Evolutionary conservation across 1,140 invertebrate genomes (phyloP).

Genomic region (Plodia interpunctella): DNA sequence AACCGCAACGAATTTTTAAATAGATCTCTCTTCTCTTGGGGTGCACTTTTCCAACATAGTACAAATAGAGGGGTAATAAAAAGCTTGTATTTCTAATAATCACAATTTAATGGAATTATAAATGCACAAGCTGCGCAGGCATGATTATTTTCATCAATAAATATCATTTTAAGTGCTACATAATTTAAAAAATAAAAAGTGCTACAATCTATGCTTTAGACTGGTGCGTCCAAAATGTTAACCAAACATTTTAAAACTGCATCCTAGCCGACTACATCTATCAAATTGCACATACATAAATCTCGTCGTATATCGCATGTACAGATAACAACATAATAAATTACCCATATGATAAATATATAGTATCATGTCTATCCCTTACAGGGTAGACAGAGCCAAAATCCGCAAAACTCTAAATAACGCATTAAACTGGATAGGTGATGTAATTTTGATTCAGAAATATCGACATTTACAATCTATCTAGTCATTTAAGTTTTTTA

Average conservation of each 20-base stretch:
- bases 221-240: constrained; percentile 60
- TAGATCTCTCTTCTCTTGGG: too few relatives aligned
- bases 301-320: constrained; percentile 3
- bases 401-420: too few relatives aligned
- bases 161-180: constrained; percentile 66
- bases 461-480: too few relatives aligned
- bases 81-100: constrained; percentile 51
- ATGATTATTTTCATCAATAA: constrained; percentile 63
- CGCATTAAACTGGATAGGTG: too few relatives aligned
- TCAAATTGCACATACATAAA: constrained; percentile 21
- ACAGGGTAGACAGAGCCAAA: too few relatives aligned
- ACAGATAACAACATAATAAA: background rate
- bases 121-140: constrained; percentile 65
- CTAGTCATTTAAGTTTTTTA: too few relatives aligned
- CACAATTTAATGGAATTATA: constrained; percentile 73
- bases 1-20: too few relatives aligned
- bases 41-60: too few relatives aligned
- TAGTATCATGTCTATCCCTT: too few relatives aligned
- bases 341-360: background rate
- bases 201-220: constrained; percentile 60
- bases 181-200: constrained; percentile 58
- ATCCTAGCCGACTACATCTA: constrained; percentile 28
- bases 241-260: constrained; percentile 34
- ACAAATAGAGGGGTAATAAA: constrained; percentile 21
- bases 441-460: too few relatives aligned